These are phyloP conservation scores for Rhabditoides inermis DNA, from an alignment of 2,888 invertebrate species.

Conservation along the genomic window DNA sequence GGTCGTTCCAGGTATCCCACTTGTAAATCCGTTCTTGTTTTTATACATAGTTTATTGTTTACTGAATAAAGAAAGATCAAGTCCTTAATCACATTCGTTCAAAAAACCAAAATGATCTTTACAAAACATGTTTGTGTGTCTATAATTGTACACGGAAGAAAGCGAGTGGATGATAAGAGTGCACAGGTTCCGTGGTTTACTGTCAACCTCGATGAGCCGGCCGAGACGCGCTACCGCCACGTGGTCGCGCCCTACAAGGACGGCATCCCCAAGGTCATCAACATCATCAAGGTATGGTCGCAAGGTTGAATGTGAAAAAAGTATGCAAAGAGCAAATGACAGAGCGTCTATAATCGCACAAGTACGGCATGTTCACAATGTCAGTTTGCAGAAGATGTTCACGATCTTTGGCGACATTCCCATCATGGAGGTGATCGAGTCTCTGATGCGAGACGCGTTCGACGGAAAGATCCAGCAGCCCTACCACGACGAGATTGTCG, in stretches of 20 bases:
- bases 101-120: no score
- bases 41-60: no score
- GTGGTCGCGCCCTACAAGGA: slow-evolving; percentile 26
- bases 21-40: no score
- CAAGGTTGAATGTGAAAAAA: background rate
- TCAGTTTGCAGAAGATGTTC: background rate
- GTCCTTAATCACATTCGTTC: no score
- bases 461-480: slow-evolving; percentile 32
- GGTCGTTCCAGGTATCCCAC: slow-evolving; percentile 5
- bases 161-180: background rate
- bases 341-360: background rate
- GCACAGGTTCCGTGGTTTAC: slow-evolving; percentile 29
- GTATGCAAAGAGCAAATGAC: background rate
- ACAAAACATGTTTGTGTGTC: background rate
- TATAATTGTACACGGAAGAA: background rate
- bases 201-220: slow-evolving; percentile 35
- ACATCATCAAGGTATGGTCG: slow-evolving; percentile 19
- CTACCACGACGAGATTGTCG: slow-evolving; percentile 33
- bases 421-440: slow-evolving; percentile 29
- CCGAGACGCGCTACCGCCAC: slow-evolving; percentile 27
- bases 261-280: slow-evolving; percentile 34
- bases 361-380: background rate
- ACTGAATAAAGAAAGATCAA: no score
- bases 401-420: slow-evolving; percentile 13
- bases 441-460: slow-evolving; percentile 20